Base-by-base conservation (phyloP, 2,797 vertebrate genomes). In the Pangasius sanitwongsei region DNA sequence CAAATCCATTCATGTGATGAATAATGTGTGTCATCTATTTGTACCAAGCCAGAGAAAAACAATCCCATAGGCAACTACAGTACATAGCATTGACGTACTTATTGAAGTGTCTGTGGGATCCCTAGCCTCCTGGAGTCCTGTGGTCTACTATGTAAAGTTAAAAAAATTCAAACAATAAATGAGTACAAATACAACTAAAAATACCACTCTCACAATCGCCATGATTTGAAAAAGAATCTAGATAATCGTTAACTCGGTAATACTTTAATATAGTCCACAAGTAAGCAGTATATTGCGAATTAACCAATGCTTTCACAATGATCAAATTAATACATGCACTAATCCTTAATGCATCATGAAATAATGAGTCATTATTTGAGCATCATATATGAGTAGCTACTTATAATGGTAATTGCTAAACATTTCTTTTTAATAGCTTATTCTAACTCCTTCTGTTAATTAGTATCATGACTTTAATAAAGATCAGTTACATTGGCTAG, bases 291-390 rank as follows among this genome's bases (percentile, higher is more conserved):
- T 77, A 25, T 15, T 6, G n/a, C 0, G 25, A 57, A 0, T 63
- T 15, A 63, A 41, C 57, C 9, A 83, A 44, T 59, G 25, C 20
- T 44, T 44, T 83, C 37, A 63, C 18, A 83, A 6, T 83, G 23
- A 63, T 44, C n/a, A 63, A n/a, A n/a, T 13, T 6, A 28, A 41
- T 61, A 82, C 18, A 59, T 31, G 15, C 31, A 37, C 15, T 12
- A 23, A 59, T 61, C 25, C 41, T 13, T 13, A 50, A 5, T 50
- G 44, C 0, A 28, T 41, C 4, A 37, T 13, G 12, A 63, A 83
- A 63, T 63, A 61, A 82, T 37, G 15, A 78, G 77, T 81, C 50
- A 57, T 61, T 44, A 82, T 55, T 82, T 82, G 20, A 37, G 31
- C 15, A 12, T 78, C 48, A n/a, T 50, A 74, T 44, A 74, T 25